Conservation (phyloP, 2,888 invertebrate species). For the Scotopteryx bipunctaria region DNA sequence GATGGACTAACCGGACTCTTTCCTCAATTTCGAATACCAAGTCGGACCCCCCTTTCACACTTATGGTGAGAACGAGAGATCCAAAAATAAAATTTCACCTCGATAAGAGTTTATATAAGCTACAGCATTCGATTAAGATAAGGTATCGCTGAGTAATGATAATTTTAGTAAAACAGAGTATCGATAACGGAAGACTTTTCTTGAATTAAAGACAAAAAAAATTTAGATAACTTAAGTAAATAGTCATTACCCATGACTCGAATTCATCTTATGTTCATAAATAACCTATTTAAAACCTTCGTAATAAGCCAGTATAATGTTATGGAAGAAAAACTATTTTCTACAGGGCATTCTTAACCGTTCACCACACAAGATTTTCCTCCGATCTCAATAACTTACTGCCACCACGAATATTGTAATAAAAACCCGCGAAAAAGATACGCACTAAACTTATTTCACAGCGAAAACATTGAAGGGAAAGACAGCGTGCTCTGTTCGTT, state of each 20-base stretch:
- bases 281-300: too few relatives aligned
- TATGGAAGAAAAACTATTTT: too few relatives aligned
- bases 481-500: conserved; percentile 18
- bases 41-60: neutral
- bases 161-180: neutral
- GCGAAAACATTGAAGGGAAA: conserved; percentile 26
- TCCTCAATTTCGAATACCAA: neutral
- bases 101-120: neutral
- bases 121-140: neutral
- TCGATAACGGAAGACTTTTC: conserved; percentile 1
- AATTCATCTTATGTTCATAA: too few relatives aligned
- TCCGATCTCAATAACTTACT: neutral
- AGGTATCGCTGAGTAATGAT: neutral
- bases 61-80: neutral
- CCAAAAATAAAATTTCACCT: neutral
- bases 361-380: too few relatives aligned
- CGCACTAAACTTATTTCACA: conserved; percentile 1
- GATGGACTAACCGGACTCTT: too few relatives aligned
- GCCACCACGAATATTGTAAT: neutral
- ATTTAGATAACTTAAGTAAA: too few relatives aligned
- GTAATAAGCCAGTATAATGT: too few relatives aligned
- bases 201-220: conserved; percentile 1
- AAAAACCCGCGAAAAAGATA: too few relatives aligned
- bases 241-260: too few relatives aligned
- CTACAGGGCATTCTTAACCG: too few relatives aligned